Evolutionary conservation across 2,113 vertebrate genomes (phyloP), one percentile per base, ranked within the genome.

Genomic region (Rhizomys pruinosus): DNA sequence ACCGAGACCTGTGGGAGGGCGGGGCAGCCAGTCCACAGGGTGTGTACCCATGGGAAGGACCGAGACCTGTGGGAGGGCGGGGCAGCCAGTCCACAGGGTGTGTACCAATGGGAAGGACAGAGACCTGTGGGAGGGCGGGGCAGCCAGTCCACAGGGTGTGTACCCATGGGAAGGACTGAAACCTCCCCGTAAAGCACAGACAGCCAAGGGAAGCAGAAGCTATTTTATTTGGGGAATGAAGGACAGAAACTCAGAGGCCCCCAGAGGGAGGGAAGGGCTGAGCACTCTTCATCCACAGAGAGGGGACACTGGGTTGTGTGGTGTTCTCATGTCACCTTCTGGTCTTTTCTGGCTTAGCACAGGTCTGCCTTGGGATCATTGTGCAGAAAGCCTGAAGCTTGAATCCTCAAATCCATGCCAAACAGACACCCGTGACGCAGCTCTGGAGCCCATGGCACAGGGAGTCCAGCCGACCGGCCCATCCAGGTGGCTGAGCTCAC

Each of bases 201-300:
- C 39, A 90, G 29, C 34, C 59, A 69, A 74, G 61, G 55, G 68
- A 87, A 52, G 37, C 8, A 15, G 74, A 79, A 52, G 55, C 25
- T 64, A 32, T 37, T 95, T 96, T 96, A 90, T 91, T 94, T 34
- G 39, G n/a, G 37, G 52, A 71, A 10, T 37, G 39, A 81, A 86
- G 57, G 39, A 72, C 57, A 63, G 87, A 84, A 82, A 63, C 71
- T 52, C 2, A 3, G 25, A 87, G 39, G 66, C 25, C 15, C 6
- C 71, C 76, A 61, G 44, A 93, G 22, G 85, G 5, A 63, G 39
- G 34, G 52, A 25, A 25, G 39, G 27, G 27, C 7, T n/a, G 19
- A 22, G 57, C 2, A 10, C 66, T 63, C 77, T 86, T 95, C 59
- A 42, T 11, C 84, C 37, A 39, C 12, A 80, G 87, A 81, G 44